Conservation (phyloP, 30 jellyfish, hydroid and myxozoan species). For the Aurelia aurita complex sp. Pacific region DNA sequence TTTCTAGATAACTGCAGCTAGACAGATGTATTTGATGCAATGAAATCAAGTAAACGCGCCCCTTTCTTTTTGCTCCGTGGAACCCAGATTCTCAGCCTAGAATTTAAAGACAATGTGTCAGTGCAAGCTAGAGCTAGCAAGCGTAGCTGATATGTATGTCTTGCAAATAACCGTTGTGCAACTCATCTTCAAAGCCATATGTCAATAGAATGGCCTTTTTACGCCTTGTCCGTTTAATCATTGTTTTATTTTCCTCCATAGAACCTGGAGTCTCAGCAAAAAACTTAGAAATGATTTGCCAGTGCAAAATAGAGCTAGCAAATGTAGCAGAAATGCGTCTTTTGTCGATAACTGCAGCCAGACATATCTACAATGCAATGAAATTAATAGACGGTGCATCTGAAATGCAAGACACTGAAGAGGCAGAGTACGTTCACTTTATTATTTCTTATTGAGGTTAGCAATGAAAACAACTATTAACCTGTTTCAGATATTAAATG, state of each 20-base stretch:
- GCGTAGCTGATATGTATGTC: no score
- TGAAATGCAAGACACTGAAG: slow-evolving; percentile 7
- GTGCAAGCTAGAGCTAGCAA: no score
- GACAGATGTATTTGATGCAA: slow-evolving; percentile 7
- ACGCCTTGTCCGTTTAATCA: not conserved
- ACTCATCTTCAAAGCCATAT: no score
- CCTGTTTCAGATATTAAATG: not conserved
- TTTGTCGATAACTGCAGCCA: slow-evolving; percentile 53
- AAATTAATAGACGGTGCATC: slow-evolving; percentile 38
- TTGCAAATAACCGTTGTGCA: no score
- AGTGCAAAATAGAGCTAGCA: slow-evolving; percentile 24
- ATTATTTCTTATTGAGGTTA: not conserved
- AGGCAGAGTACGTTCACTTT: slow-evolving; percentile 16
- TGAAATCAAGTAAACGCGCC: not conserved
- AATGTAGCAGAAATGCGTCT: slow-evolving; percentile 38
- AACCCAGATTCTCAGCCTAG: no score
- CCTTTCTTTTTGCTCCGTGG: no score
- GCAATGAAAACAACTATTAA: not conserved
- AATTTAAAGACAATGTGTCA: no score
- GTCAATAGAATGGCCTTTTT: not conserved
- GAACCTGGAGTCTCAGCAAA: slow-evolving; percentile 28
- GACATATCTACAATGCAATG: slow-evolving; percentile 38
- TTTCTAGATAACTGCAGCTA: slow-evolving; percentile 46
- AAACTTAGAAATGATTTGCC: slow-evolving; percentile 21
- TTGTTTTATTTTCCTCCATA: not conserved